Evolutionary conservation across 2,113 vertebrate genomes (phyloP).

Genomic region (Oxygymnocypris stewartii): DNA sequence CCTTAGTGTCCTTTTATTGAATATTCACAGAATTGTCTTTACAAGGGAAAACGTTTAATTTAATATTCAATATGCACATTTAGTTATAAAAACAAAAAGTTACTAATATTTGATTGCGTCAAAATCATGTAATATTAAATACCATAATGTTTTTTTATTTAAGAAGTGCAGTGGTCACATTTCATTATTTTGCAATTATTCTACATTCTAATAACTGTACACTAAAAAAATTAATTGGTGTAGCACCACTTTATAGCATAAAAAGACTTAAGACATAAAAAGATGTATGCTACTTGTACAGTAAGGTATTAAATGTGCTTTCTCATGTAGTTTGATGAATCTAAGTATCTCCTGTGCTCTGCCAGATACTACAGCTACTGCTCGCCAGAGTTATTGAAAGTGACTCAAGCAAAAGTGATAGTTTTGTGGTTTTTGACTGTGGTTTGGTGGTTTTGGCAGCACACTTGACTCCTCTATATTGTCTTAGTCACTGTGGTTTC

Average conservation of each 20-base stretch:
- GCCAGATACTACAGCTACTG: not conserved
- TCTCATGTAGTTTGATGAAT: constrained; percentile 11
- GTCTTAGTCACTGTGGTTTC: constrained; percentile 22
- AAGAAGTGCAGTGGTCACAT: not conserved
- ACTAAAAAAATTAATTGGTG: not conserved
- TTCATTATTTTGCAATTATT: not conserved
- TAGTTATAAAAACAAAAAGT: not conserved
- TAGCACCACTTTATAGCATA: not conserved
- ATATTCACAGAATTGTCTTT: not conserved
- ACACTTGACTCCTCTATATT: not conserved
- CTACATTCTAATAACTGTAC: not conserved
- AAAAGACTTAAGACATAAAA: too few relatives aligned
- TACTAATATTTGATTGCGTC: not conserved
- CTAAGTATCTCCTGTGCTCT: not conserved
- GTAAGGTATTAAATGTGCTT: not conserved
- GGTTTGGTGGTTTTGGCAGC: constrained; percentile 36
- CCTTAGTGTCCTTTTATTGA: not conserved
- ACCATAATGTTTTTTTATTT: not conserved
- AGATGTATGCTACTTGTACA: not conserved
- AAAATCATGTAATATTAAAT: not conserved
- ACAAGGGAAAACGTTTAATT: too few relatives aligned
- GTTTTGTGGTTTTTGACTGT: not conserved
- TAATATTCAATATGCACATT: not conserved
- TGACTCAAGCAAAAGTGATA: constrained; percentile 18
- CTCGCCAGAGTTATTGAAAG: not conserved